These are phyloP conservation scores for Machimus atricapillus DNA, from an alignment of 2,888 invertebrate species.

Conservation along the genomic window DNA sequence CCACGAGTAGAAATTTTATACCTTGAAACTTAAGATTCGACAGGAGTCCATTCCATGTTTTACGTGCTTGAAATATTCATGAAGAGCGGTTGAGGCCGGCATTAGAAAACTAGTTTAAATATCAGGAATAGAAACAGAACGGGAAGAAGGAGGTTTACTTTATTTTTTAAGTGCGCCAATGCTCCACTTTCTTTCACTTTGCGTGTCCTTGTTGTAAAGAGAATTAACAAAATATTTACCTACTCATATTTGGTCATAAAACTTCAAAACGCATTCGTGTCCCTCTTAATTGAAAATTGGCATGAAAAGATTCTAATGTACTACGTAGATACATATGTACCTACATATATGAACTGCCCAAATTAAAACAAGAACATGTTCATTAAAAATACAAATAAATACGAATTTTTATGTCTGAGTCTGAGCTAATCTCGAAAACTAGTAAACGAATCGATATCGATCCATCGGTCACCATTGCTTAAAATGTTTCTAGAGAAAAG, in stretches of 20 bases:
- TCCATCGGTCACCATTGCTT: too few relatives aligned
- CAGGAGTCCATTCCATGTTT: conserved; percentile 6
- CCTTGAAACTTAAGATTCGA: conserved; percentile 12
- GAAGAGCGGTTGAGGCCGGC: background rate
- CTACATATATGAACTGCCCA: too few relatives aligned
- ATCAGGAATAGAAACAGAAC: background rate
- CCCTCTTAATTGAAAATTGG: background rate
- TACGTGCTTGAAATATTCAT: conserved; percentile 28
- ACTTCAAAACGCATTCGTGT: background rate
- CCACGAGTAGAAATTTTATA: background rate
- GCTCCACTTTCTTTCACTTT: background rate
- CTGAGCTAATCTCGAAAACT: too few relatives aligned
- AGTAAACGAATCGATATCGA: too few relatives aligned
- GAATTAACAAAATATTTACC: background rate
- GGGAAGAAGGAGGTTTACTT: background rate
- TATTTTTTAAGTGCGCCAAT: background rate
- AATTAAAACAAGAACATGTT: too few relatives aligned
- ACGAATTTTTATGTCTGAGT: too few relatives aligned
- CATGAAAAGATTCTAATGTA: background rate
- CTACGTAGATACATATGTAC: too few relatives aligned
- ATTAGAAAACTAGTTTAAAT: background rate
- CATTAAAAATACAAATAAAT: too few relatives aligned
- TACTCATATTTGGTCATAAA: background rate
- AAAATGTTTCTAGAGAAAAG: too few relatives aligned
- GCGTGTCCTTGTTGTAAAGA: background rate